A percentile compares a stretch with the other conserved stretches of the same genome.
phyloP scores from a whole-genome alignment of 2,113 vertebrate species.

The Malaclemys terrapin region DNA sequence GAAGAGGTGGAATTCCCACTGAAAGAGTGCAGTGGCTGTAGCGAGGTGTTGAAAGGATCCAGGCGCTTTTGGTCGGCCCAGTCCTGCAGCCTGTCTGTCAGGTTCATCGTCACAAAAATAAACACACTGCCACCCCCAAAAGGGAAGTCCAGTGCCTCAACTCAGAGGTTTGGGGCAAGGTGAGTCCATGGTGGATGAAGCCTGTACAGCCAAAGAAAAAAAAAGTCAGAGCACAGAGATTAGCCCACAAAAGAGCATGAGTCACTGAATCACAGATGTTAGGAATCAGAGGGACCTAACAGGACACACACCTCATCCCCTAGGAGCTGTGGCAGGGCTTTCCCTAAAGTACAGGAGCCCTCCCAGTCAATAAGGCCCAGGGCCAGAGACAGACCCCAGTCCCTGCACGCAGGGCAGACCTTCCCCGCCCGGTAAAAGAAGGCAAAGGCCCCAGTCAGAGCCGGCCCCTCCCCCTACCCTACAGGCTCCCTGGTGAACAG shows the following conservation, averaged over 20 bases:
- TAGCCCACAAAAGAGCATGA: neutral
- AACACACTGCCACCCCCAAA: neutral
- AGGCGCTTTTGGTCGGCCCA: constrained; percentile 26
- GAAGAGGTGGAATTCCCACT: constrained; percentile 61
- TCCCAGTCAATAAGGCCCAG: neutral
- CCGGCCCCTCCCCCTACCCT: constrained; percentile 15
- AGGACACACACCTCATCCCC: neutral
- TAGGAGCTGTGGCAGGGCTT: neutral
- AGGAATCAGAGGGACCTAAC: neutral
- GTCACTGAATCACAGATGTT: neutral
- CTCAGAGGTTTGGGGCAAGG: constrained; percentile 25
- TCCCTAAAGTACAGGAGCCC: neutral
- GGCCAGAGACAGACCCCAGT: too few relatives aligned
- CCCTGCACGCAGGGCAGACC: neutral
- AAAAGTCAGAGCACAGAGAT: neutral
- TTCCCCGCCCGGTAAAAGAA: neutral
- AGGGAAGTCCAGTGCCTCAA: constrained; percentile 22
- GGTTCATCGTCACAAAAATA: constrained; percentile 85
- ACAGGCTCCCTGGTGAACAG: neutral
- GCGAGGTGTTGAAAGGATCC: neutral
- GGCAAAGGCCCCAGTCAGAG: neutral
- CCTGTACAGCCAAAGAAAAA: neutral
- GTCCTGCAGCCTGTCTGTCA: constrained; percentile 77
- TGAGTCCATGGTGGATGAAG: constrained; percentile 21
- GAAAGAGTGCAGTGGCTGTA: constrained; percentile 21